Base-by-base conservation (phyloP, 2,797 vertebrate genomes). In the Phrynocephalus vlangalii region DNA sequence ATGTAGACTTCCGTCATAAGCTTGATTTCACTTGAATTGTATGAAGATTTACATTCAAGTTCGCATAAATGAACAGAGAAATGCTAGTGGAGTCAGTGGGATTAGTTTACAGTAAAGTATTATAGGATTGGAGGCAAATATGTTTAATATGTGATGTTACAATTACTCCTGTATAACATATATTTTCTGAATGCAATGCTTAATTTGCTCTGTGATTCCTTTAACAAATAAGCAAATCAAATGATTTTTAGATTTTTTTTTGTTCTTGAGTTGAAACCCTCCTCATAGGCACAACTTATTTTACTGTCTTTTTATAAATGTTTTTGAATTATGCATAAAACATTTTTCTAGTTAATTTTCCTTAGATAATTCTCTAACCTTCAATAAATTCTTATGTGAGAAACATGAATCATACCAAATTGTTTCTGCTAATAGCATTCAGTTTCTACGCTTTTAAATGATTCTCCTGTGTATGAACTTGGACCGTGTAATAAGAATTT, bases 311-410 rank as follows among this genome's bases (percentile, higher is more conserved):
- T 30, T 33, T 30, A 20, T 56, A 60, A 56, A 33, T 9, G 60
- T 84, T 84, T 75, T 6, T 24, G 18, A 83, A 84, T 84, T 67
- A 77, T 44, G 60, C 9, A 78, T 52, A 79, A 70, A 70, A 30
- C 9, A 38, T 6, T 79, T 79, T 68, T 70, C 44, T n/a, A 79
- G 22, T 79, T 26, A 38, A 22, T 79, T 52, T n/a, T 15, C 1
- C 22, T 56, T 66, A 50, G 10, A 26, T 15, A 26, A 10, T 30
- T 79, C 16, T 78, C 28, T 16, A 30, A 24, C 20, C 8, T 76
- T 79, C 50, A 79, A 15, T 79, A 10, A 66, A 68, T 44, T 48
- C 28, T 68, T 28, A 52, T 79, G n/a, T 52, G 66, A 13, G 1
- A 70, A 79, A 20, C 68, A 79, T 79, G 24, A 71, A 79, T 20